Percentiles rank a stretch among this genome's conserved stretches.
Conservation (phyloP, 2,113 vertebrate species). For the Amphiprion percula region DNA sequence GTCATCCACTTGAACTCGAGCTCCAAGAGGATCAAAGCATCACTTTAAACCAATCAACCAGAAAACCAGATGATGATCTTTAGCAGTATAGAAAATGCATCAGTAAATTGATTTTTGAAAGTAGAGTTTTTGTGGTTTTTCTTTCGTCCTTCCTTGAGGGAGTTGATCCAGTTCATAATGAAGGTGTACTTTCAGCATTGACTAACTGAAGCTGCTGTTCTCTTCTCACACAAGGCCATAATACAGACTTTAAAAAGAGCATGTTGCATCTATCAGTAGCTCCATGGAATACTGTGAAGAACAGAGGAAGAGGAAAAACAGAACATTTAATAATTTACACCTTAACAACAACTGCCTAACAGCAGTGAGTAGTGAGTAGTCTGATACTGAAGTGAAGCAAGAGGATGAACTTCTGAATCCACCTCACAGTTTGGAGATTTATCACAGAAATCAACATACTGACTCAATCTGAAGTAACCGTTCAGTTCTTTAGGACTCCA, state of each 20-base stretch:
- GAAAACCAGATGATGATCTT: background rate
- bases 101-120: background rate
- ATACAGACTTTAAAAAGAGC: too few relatives aligned
- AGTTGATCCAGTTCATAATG: too few relatives aligned
- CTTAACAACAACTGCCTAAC: background rate
- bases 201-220: too few relatives aligned
- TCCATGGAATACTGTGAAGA: background rate
- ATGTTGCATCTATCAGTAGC: too few relatives aligned
- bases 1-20: background rate
- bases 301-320: constrained; percentile 4
- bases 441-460: constrained; percentile 11
- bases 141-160: background rate
- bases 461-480: background rate
- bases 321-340: too few relatives aligned
- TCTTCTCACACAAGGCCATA: too few relatives aligned
- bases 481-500: background rate
- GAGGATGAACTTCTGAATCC: constrained; percentile 22
- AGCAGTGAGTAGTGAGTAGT: background rate
- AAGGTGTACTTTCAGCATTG: too few relatives aligned
- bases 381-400: background rate
- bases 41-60: constrained; percentile 1
- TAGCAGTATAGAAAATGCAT: background rate
- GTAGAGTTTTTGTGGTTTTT: background rate
- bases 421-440: background rate
- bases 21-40: background rate